A percentile compares a stretch with the other conserved stretches of the same genome.
These are phyloP conservation scores for Aleiodes testaceus DNA, from an alignment of 2,888 invertebrate genomes.

Conservation along the genomic window DNA sequence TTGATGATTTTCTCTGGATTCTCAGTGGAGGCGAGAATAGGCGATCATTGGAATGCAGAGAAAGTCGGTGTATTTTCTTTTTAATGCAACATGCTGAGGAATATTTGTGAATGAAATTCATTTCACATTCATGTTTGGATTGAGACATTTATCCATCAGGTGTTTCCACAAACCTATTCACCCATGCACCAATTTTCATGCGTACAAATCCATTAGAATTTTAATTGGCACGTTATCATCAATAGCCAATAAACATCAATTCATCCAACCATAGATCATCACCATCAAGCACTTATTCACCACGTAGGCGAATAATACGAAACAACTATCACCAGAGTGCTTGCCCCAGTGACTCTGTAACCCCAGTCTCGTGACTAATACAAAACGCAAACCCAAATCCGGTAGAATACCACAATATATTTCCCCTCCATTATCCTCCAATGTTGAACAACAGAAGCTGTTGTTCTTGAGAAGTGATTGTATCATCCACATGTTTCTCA, in stretches of 20 bases:
- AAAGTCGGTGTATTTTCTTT: slow-evolving; percentile 49
- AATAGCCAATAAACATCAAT: slow-evolving; percentile 6
- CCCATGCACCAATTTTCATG: slow-evolving; percentile 12
- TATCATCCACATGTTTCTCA: background rate
- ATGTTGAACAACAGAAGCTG: too few species aligned
- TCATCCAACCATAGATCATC: slow-evolving; percentile 44
- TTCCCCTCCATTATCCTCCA: background rate
- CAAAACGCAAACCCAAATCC: slow-evolving; percentile 35
- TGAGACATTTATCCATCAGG: background rate
- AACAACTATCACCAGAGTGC: slow-evolving; percentile 44
- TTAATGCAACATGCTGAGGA: background rate
- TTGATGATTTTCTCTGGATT: slow-evolving; percentile 25
- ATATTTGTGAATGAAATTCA: background rate
- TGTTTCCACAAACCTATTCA: background rate
- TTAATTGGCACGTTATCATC: slow-evolving; percentile 31
- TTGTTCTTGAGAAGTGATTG: too few species aligned
- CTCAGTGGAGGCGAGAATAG: background rate
- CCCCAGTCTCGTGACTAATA: slow-evolving; percentile 55
- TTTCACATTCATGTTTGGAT: background rate
- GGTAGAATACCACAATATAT: slow-evolving; percentile 9
- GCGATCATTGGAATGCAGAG: slow-evolving; percentile 49
- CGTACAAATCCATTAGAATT: slow-evolving; percentile 18
- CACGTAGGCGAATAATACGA: slow-evolving; percentile 37
- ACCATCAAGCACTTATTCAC: slow-evolving; percentile 7
- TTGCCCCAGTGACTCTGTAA: slow-evolving; percentile 63